These are phyloP conservation scores for Eilema depressum DNA, from an alignment of 2,888 invertebrate genomes.

Conservation along the genomic window DNA sequence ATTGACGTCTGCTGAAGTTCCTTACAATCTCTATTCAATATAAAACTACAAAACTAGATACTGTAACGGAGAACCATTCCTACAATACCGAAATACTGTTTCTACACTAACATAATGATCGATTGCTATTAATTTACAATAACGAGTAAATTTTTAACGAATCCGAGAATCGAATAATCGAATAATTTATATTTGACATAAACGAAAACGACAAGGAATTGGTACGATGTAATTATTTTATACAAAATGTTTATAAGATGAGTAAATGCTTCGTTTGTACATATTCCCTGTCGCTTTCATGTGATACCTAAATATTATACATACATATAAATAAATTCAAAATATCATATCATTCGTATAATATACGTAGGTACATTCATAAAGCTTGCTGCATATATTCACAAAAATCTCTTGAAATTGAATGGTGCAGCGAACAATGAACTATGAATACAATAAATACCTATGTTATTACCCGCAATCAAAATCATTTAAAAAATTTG, in stretches of 20 bases:
- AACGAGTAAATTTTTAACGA: conserved; percentile 70
- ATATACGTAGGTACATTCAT: conserved; percentile 75
- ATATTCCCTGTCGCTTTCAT: conserved; percentile 71
- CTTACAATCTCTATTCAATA: conserved; percentile 75
- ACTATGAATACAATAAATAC: conserved; percentile 13
- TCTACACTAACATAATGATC: conserved; percentile 75
- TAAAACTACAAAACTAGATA: conserved; percentile 81
- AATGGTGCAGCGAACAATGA: conserved; percentile 61
- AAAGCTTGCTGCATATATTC: conserved; percentile 75
- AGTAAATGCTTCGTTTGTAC: conserved; percentile 70
- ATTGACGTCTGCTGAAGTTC: conserved; percentile 49
- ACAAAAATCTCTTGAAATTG: conserved; percentile 55
- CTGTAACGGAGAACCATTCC: conserved; percentile 73
- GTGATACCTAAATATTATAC: conserved; percentile 64
- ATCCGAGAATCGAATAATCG: conserved; percentile 66
- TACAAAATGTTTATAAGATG: conserved; percentile 56
- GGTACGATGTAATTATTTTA: conserved; percentile 56
- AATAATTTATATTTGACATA: conserved; percentile 68
- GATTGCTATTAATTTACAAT: conserved; percentile 75
- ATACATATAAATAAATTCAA: conserved; percentile 77
- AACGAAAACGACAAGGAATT: conserved; percentile 72
- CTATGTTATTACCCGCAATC: neutral
- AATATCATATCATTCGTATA: conserved; percentile 71
- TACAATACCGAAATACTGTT: conserved; percentile 82
- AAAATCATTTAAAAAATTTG: neutral